Percentiles rank a stretch among this genome's conserved stretches.
These are phyloP conservation scores for Lamellibrachia satsuma DNA, from an alignment of 2,888 invertebrate genomes.

Conservation along the genomic window DNA sequence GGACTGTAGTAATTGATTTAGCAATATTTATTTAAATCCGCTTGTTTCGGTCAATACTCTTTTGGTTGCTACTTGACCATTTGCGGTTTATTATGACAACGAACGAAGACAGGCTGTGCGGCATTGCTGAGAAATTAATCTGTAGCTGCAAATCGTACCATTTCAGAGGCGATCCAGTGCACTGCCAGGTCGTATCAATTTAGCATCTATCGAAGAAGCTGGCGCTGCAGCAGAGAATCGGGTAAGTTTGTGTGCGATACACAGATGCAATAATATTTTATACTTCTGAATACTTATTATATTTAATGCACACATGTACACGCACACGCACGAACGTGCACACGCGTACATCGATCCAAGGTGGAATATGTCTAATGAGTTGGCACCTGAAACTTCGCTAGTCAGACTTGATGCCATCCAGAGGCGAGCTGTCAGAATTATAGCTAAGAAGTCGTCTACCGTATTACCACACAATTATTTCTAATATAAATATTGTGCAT, in stretches of 20 bases:
- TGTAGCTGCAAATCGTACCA: background rate
- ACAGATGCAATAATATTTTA: background rate
- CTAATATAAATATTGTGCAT: too few relatives aligned
- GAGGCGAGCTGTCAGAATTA: too few relatives aligned
- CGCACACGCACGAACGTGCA: too few relatives aligned
- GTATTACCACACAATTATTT: too few relatives aligned
- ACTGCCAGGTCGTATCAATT: background rate
- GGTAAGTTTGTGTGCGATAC: background rate
- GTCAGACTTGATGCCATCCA: too few relatives aligned
- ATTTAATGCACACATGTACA: background rate
- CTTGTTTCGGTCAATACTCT: background rate
- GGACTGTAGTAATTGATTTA: too few relatives aligned
- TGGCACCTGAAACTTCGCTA: too few relatives aligned
- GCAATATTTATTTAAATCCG: too few relatives aligned
- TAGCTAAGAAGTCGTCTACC: too few relatives aligned
- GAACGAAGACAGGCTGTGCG: background rate
- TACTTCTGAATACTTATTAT: background rate
- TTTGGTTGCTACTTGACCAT: background rate
- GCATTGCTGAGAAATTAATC: background rate
- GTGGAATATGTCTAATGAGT: too few relatives aligned
- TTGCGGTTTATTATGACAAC: background rate
- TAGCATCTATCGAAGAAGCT: background rate
- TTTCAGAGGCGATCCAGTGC: background rate
- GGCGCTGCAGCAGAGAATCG: background rate
- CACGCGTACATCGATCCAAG: too few relatives aligned